These are phyloP conservation scores for Lordiphosa andalusiaca DNA, from an alignment of 2,888 invertebrate genomes.

Conservation along the genomic window DNA sequence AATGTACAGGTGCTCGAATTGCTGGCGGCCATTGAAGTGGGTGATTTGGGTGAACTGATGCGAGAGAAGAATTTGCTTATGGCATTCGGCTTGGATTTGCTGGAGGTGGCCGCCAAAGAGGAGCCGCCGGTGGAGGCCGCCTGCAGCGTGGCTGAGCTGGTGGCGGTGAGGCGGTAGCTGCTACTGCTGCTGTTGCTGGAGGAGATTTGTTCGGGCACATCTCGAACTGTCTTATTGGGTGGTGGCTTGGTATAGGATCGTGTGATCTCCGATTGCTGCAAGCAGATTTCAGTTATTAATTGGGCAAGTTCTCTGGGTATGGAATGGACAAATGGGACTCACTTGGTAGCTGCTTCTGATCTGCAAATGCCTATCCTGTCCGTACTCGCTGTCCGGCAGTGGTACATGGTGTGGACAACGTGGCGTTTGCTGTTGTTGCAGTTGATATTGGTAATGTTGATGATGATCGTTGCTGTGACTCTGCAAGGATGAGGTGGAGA, in stretches of 20 bases:
- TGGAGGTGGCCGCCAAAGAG: conserved; percentile 32
- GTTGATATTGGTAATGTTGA: conserved; percentile 77
- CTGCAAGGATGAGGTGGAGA: conserved; percentile 58
- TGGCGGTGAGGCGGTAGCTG: conserved; percentile 35
- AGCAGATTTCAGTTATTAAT: too few relatives aligned
- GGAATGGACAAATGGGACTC: background rate
- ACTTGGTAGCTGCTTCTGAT: conserved; percentile 85
- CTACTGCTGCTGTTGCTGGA: conserved; percentile 41
- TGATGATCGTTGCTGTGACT: conserved; percentile 78
- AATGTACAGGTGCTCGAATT: conserved; percentile 35
- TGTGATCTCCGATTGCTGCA: conserved; percentile 85
- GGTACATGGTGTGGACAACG: conserved; percentile 84
- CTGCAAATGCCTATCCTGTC: conserved; percentile 84
- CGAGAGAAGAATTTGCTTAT: conserved; percentile 80
- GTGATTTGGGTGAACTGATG: conserved; percentile 80
- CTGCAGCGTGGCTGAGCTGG: conserved; percentile 36
- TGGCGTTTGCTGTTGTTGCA: conserved; percentile 76
- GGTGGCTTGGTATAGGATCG: conserved; percentile 85
- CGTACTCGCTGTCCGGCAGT: conserved; percentile 85
- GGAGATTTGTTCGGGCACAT: conserved; percentile 82
- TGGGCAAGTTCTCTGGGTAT: conserved; percentile 29
- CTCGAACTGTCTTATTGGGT: conserved; percentile 85
- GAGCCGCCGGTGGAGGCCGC: conserved; percentile 36
- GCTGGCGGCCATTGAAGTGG: conserved; percentile 63
- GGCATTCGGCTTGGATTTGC: conserved; percentile 80